Evolutionary conservation across 2,888 invertebrate genomes (phyloP).

Genomic region (Coremacera marginata): DNA sequence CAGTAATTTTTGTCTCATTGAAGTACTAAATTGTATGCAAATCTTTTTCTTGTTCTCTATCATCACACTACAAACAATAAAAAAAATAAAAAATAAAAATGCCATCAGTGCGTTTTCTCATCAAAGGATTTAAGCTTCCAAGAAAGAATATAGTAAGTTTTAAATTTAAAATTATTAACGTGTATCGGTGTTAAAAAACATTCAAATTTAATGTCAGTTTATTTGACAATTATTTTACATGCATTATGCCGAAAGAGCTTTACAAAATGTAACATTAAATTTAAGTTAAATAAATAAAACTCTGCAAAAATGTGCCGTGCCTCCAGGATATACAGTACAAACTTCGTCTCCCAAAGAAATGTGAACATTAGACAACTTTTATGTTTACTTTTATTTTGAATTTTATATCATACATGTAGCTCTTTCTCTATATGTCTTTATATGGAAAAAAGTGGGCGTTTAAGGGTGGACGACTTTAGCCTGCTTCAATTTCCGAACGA

Average conservation of each 20-base stretch:
- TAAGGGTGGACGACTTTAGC: no score
- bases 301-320: no score
- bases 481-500: no score
- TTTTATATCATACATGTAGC: background rate
- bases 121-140: conserved; percentile 56
- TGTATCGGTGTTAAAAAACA: no score
- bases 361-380: no score
- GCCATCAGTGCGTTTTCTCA: conserved; percentile 63
- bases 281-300: no score
- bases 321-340: no score
- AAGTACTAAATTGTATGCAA: background rate
- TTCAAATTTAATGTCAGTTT: no score
- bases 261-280: conserved; percentile 47
- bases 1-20: background rate
- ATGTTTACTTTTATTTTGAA: background rate
- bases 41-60: background rate
- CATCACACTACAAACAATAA: background rate
- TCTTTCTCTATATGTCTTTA: no score
- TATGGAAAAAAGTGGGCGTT: background rate
- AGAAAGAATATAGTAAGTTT: conserved; percentile 49
- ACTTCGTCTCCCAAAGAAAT: no score
- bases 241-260: conserved; percentile 41
- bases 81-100: conserved; percentile 45
- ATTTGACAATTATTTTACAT: no score
- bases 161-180: background rate